Evolutionary conservation across 2,888 invertebrate species (phyloP).

Genomic region (Sturmia bella): DNA sequence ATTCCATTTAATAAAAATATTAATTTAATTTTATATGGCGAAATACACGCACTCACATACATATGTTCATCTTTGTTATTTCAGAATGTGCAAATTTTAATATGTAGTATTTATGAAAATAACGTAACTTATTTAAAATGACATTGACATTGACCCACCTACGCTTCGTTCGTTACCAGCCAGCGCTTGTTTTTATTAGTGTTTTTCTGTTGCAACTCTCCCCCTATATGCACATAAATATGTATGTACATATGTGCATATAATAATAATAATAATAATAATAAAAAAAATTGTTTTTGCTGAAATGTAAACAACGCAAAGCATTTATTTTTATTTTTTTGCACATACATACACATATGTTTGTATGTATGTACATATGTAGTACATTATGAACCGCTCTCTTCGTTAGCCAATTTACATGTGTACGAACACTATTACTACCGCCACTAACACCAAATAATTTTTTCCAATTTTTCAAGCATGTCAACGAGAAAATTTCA

Average conservation of each 20-base stretch:
- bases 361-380: no score
- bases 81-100: no score
- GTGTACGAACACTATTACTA: slow-evolving; percentile 30
- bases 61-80: no score
- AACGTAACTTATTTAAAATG: slow-evolving; percentile 61
- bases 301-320: slow-evolving; percentile 39
- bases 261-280: no score
- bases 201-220: slow-evolving; percentile 34
- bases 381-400: slow-evolving; percentile 11
- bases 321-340: slow-evolving; percentile 14
- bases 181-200: slow-evolving; percentile 48
- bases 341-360: no score
- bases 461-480: slow-evolving; percentile 42
- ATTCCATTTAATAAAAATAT: no score
- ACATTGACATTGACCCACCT: slow-evolving; percentile 74
- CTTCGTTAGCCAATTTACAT: slow-evolving; percentile 43
- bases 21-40: no score
- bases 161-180: slow-evolving; percentile 61
- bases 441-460: slow-evolving; percentile 28
- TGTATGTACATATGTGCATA: no score
- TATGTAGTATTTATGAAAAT: no score
- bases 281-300: slow-evolving; percentile 14
- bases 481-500: slow-evolving; percentile 49
- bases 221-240: background rate
- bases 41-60: no score